Base-by-base conservation (phyloP, 1,140 invertebrate species). In the Nephila pilipes region DNA sequence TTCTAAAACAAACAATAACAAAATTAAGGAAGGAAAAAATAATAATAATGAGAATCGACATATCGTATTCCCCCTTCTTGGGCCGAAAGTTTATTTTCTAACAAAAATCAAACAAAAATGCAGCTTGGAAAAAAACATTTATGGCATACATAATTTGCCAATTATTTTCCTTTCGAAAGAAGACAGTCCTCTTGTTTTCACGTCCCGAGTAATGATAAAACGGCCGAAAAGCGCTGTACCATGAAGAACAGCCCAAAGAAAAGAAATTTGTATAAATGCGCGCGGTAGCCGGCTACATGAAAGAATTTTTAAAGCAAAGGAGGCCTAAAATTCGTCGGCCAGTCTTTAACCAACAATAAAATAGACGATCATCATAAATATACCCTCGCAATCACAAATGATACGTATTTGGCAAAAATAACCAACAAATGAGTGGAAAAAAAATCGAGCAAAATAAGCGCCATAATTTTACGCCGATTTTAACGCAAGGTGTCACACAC, bases 341-440 rank as follows among this genome's bases (percentile, higher is more conserved):
- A 83, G n/a, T 46, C 85, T 87, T 87, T 87, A 46, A 18, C 32
- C 29, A 57, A 87, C 85, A 87, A 65, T 65, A 65, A 87, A 87
- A 87, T 46, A 20, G 46, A 83, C 58, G 36, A 87, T 87, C 32
- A 36, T n/a, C 85, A 32, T 87, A 87, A 87, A 69, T 87, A 87
- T 87, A 38, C 85, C 32, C 60, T 87, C 36, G 60, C 58, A 1
- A 29, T 46, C 29, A 36, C 54, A 87, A 87, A 69, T 65, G 85
- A 87, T 60, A 87, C 60, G 36, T n/a, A 65, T 63, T 38, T 65
- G 18, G 58, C 20, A 6, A 83, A 83, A 83, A 83, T 54, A 83
- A 83, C 36, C 36, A 83, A 83, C 80, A 54, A 69, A 25, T 0
- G 12, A 25, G 58, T 18, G 58, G 16, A 16, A 20, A 36, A 75